A percentile compares a stretch with the other conserved stretches of the same genome.
These are phyloP conservation scores for Argyrosomus japonicus DNA, from an alignment of 2,113 vertebrate species.

Conservation along the genomic window DNA sequence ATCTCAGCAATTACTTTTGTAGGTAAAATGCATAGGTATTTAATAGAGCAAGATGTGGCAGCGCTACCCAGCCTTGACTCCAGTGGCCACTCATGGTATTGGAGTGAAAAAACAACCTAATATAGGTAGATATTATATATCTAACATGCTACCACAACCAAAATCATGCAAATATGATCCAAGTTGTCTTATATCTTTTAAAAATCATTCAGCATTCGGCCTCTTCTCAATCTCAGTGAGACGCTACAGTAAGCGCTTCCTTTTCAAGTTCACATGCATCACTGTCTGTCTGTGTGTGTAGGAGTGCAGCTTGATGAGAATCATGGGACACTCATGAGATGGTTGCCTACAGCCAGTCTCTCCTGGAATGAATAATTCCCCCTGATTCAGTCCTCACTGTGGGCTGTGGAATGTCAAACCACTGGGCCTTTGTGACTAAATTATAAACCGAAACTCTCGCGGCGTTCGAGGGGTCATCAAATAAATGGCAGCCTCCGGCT, in stretches of 20 bases:
- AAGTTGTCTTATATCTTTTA: too few relatives aligned
- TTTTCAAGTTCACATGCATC: constrained; percentile 17
- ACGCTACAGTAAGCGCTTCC: not conserved
- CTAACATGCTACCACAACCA: too few relatives aligned
- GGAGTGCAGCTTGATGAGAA: constrained; percentile 56
- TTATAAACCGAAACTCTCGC: constrained; percentile 52
- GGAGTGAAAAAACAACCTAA: too few relatives aligned
- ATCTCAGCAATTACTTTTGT: not conserved
- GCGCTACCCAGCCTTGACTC: too few relatives aligned
- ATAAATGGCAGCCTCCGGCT: constrained; percentile 32
- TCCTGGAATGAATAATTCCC: constrained; percentile 62
- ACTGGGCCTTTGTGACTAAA: constrained; percentile 66
- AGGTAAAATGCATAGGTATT: not conserved
- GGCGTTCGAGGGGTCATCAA: constrained; percentile 52
- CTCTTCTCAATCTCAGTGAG: not conserved
- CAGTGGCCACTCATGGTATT: too few relatives aligned
- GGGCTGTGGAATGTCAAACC: constrained; percentile 71
- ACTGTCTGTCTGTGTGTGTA: constrained; percentile 69
- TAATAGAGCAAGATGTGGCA: too few relatives aligned
- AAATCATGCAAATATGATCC: too few relatives aligned
- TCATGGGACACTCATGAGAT: constrained; percentile 79
- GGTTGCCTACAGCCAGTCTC: constrained; percentile 49
- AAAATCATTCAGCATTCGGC: not conserved
- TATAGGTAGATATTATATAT: too few relatives aligned
- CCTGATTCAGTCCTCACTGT: constrained; percentile 56